Evolutionary conservation across 1,140 invertebrate species (phyloP).

Genomic region (Tribolium madens): DNA sequence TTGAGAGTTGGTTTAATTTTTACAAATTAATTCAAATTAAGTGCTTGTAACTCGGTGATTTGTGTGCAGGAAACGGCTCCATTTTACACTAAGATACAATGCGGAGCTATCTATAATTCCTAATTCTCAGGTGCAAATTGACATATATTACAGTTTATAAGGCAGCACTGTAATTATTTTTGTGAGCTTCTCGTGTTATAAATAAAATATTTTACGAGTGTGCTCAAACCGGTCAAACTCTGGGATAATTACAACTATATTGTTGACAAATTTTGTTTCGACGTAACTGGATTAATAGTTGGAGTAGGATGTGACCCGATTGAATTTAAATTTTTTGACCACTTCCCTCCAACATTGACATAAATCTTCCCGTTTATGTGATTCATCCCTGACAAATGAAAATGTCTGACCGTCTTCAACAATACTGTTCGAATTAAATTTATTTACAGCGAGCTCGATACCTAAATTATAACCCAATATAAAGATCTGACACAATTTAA

Average conservation of each 20-base stretch:
- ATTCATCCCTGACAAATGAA: slow-evolving; percentile 57
- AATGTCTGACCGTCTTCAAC: slow-evolving; percentile 56
- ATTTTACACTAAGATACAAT: slow-evolving; percentile 38
- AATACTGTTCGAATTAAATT: slow-evolving; percentile 50
- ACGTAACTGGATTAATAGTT: neutral
- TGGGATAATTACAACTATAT: slow-evolving; percentile 13
- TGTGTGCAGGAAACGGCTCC: slow-evolving; percentile 14
- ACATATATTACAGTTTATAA: slow-evolving; percentile 41
- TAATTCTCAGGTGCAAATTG: slow-evolving; percentile 44
- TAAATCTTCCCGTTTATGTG: slow-evolving; percentile 57
- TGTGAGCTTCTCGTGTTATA: slow-evolving; percentile 23
- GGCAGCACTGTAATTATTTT: slow-evolving; percentile 40
- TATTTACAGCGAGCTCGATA: slow-evolving; percentile 42
- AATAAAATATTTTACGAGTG: slow-evolving; percentile 19
- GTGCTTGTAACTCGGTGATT: slow-evolving; percentile 36
- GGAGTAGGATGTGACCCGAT: neutral
- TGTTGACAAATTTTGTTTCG: slow-evolving; percentile 9
- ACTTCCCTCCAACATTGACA: slow-evolving; percentile 46
- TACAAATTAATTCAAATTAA: slow-evolving; percentile 35
- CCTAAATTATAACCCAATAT: slow-evolving; percentile 37
- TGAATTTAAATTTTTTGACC: neutral
- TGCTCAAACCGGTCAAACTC: neutral
- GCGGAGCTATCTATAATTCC: slow-evolving; percentile 38
- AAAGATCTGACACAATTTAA: slow-evolving; percentile 40
- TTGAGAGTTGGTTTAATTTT: slow-evolving; percentile 1